Percentiles rank a stretch among this genome's conserved stretches.
phyloP scores from a whole-genome alignment of 2,888 invertebrate genomes.

The Archaeoteleia sp. region DNA sequence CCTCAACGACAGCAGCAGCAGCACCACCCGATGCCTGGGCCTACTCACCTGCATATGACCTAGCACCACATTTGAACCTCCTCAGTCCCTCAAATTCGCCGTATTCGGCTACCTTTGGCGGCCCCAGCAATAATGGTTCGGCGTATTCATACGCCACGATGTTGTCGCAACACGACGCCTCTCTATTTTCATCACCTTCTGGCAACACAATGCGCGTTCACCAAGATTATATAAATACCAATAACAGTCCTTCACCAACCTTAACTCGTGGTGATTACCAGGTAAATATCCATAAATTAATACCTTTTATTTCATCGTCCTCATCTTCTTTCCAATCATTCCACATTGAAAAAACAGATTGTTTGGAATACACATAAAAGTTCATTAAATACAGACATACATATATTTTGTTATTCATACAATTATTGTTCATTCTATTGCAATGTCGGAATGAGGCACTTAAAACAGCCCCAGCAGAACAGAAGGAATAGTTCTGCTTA shows the following conservation, averaged over 20 bases:
- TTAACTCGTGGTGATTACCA: conserved; percentile 71
- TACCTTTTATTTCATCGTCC: not conserved
- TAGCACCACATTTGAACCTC: conserved; percentile 84
- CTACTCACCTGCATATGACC: conserved; percentile 85
- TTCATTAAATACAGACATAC: too few species aligned
- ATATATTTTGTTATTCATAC: too few species aligned
- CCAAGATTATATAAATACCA: conserved; percentile 80
- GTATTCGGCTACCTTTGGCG: conserved; percentile 79
- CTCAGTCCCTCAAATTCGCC: conserved; percentile 82
- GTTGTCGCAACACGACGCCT: conserved; percentile 84
- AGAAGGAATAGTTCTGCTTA: too few species aligned
- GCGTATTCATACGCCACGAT: conserved; percentile 69
- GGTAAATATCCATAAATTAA: conserved; percentile 17
- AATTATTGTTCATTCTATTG: too few species aligned
- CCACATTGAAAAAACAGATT: too few species aligned
- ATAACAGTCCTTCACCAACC: conserved; percentile 80
- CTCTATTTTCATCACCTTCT: conserved; percentile 79
- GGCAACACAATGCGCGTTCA: conserved; percentile 78
- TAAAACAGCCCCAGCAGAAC: too few species aligned
- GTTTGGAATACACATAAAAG: too few species aligned
- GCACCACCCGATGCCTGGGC: conserved; percentile 88
- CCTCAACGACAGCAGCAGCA: conserved; percentile 74
- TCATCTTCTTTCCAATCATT: not conserved
- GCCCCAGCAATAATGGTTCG: conserved; percentile 69
- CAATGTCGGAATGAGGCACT: too few species aligned